Evolutionary conservation across 2,888 invertebrate species (phyloP).

Genomic region (Brachypalpus laphriformis): DNA sequence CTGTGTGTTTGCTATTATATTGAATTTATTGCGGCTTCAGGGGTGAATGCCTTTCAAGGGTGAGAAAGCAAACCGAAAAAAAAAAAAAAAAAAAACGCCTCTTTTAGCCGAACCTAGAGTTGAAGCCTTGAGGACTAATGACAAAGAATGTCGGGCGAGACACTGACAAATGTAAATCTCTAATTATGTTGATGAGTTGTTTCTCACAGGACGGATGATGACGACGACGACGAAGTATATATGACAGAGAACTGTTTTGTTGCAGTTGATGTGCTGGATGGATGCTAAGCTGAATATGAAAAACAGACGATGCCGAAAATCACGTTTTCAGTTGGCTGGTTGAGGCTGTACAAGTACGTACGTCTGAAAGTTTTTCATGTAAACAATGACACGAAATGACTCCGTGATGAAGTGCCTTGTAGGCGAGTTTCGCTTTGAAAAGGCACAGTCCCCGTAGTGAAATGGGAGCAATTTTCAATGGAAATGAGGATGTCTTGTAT

Average conservation of each 20-base stretch:
- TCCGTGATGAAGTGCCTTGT: constrained; percentile 51
- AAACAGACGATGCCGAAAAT: constrained; percentile 32
- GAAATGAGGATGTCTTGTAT: constrained; percentile 13
- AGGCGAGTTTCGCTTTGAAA: constrained; percentile 27
- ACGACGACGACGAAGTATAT: constrained; percentile 1
- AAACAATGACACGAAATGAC: constrained; percentile 58
- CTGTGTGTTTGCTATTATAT: constrained; percentile 37
- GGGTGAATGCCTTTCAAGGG: constrained; percentile 26
- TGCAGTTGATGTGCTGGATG: constrained; percentile 27
- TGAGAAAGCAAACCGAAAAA: background rate
- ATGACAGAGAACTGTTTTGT: constrained; percentile 38
- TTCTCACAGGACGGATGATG: constrained; percentile 16
- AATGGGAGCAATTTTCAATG: constrained; percentile 31
- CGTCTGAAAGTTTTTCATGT: constrained; percentile 40
- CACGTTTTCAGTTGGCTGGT: constrained; percentile 47
- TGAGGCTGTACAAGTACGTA: background rate
- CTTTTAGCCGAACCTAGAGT: constrained; percentile 5
- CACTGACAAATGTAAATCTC: constrained; percentile 72
- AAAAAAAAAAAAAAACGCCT: background rate
- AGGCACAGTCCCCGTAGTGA: background rate
- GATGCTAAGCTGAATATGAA: background rate
- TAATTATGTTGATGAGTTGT: constrained; percentile 71
- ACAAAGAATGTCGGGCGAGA: constrained; percentile 61
- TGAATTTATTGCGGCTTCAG: constrained; percentile 46
- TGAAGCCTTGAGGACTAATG: constrained; percentile 41